phyloP scores from a whole-genome alignment of 2,113 vertebrate species.

The Gavia stellata region DNA sequence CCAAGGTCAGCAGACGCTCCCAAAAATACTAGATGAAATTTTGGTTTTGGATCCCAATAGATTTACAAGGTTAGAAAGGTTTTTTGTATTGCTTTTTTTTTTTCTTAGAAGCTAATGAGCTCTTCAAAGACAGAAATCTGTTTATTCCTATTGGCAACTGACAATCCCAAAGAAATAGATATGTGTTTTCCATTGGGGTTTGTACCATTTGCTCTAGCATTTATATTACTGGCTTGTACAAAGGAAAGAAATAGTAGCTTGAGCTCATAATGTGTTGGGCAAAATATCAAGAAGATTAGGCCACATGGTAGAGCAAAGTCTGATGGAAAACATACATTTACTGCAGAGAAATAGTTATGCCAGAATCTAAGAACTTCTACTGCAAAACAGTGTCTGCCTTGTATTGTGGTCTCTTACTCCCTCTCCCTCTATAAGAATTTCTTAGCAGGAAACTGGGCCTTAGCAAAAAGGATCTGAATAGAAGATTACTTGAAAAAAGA shows the following conservation, averaged over 20 bases:
- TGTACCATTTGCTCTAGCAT: constrained; percentile 35
- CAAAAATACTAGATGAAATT: constrained; percentile 22
- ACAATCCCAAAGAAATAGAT: constrained; percentile 44
- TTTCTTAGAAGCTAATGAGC: constrained; percentile 8
- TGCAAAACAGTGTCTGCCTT: constrained; percentile 38
- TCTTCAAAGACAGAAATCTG: constrained; percentile 50
- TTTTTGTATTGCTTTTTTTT: background rate
- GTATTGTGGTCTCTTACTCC: background rate
- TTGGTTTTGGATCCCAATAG: background rate
- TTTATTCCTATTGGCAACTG: constrained; percentile 63
- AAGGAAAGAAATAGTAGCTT: constrained; percentile 67
- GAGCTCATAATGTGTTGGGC: constrained; percentile 52
- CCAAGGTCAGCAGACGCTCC: constrained; percentile 29
- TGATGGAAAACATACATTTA: constrained; percentile 63
- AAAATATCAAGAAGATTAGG: constrained; percentile 66
- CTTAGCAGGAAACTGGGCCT: background rate
- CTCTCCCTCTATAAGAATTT: background rate
- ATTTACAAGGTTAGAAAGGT: background rate
- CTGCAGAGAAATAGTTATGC: constrained; percentile 11
- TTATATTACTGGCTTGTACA: constrained; percentile 59
- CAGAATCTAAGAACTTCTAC: constrained; percentile 40
- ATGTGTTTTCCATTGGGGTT: constrained; percentile 32
- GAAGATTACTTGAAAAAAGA: background rate
- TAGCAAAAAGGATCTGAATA: background rate
- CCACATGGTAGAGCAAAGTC: constrained; percentile 33